phyloP scores from a whole-genome alignment of 2,113 vertebrate genomes.

The Phalacrocorax aristotelis region DNA sequence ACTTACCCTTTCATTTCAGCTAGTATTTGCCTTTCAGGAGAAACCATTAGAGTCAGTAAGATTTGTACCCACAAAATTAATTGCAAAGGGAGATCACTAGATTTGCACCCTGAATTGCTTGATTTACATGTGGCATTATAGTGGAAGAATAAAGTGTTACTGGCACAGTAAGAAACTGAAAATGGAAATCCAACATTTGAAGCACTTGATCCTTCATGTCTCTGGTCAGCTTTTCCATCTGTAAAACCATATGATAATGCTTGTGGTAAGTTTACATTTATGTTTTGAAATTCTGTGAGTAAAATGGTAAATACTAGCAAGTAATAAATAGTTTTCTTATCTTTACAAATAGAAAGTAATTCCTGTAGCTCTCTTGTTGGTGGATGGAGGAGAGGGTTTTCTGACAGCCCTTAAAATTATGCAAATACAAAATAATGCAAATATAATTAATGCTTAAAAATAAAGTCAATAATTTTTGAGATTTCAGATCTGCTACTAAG shows the following conservation, averaged over 20 bases:
- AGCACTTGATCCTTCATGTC: not conserved
- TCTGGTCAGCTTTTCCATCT: not conserved
- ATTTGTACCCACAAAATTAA: not conserved
- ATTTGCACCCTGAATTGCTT: not conserved
- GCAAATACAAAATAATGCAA: not conserved
- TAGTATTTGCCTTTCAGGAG: not conserved
- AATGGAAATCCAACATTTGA: not conserved
- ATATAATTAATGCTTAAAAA: not conserved
- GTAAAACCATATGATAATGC: not conserved
- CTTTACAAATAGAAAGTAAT: not conserved
- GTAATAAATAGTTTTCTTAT: not conserved
- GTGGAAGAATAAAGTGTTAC: not conserved
- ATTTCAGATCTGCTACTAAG: not conserved
- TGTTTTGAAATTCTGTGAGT: not conserved
- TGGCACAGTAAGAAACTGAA: not conserved
- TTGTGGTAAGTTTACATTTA: not conserved
- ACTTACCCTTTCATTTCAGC: not conserved
- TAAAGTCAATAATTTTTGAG: not conserved
- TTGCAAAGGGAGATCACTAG: not conserved
- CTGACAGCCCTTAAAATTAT: not conserved
- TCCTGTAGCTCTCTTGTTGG: not conserved
- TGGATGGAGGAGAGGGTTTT: fast-evolving
- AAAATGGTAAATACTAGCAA: not conserved
- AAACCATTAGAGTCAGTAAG: not conserved
- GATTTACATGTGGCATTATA: not conserved